These are phyloP conservation scores for Margaritifera margaritifera DNA, from an alignment of 2,888 invertebrate species.

Conservation along the genomic window DNA sequence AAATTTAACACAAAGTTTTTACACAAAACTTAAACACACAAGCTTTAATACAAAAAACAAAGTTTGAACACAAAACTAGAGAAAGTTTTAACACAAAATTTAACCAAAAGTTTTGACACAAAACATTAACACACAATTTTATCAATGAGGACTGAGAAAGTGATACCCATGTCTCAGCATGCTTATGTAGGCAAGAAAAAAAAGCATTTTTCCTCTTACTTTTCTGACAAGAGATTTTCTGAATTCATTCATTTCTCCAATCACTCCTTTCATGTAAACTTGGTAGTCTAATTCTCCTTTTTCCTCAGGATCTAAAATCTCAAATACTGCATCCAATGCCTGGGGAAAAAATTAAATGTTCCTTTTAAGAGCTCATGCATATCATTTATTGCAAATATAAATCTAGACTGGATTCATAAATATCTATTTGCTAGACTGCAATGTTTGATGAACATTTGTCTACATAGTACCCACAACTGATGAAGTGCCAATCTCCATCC, in stretches of 20 bases:
- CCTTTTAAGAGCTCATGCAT: no score
- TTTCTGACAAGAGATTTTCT: conserved; percentile 68
- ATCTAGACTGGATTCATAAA: no score
- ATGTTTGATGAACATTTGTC: no score
- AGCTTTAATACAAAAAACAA: neutral
- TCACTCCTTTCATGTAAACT: conserved; percentile 62
- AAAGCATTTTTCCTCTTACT: conserved; percentile 36
- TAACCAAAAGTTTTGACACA: no score
- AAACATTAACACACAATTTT: no score
- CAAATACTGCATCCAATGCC: conserved; percentile 66
- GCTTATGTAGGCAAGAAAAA: neutral
- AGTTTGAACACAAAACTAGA: neutral
- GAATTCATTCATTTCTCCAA: conserved; percentile 69
- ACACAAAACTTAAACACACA: neutral
- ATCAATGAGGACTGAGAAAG: no score
- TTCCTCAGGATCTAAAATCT: conserved; percentile 61
- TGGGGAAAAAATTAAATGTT: conserved; percentile 19
- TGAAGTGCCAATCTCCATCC: no score
- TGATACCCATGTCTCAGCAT: neutral
- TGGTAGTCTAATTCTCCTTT: conserved; percentile 63
- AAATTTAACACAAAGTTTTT: neutral
- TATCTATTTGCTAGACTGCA: no score
- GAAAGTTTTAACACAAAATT: no score
- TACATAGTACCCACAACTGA: no score
- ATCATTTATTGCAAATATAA: no score